Evolutionary conservation across 2,797 vertebrate species (phyloP), one percentile per base, ranked within the genome.

Genomic region (Selene dorsalis): DNA sequence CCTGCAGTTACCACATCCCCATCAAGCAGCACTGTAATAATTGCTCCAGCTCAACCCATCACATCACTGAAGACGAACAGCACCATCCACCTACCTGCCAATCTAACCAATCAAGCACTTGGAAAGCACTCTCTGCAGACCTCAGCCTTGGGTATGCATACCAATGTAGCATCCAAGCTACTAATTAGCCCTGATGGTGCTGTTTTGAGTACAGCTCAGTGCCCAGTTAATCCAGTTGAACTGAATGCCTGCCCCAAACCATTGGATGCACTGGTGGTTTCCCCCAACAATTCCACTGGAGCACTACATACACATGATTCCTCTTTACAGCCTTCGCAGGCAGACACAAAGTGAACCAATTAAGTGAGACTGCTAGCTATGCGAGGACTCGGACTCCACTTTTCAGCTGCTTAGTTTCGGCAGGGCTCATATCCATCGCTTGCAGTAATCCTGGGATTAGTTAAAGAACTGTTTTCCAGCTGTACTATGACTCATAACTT

Each of bases 151-250:
- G 85, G 89, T 78, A 83, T 93, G 87, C 93, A 94, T 63, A 89
- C 93, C 70, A 94, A 91, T 64, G 87, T 92, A 69, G 52, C 81
- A 65, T 79, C 95, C 89, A 97, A 96, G 89, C 92, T 98, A 56
- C 92, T 98, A 80, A 93, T 97, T 82, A 97, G 97, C 92, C 96
- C 96, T 57, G 96, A 98, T 80, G 96, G 96, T 73, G 96, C 96
- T 16, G 92, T 97, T 95, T 84, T 98, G 88, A 98, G 95, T 93
- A 91, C 95, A 88, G 91, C 96, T 91, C 94, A 92, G 92, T 89
- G 93, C 71, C 93, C 95, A 75, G 74, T 90, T 26, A 77, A 72
- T 66, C 56, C 88, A 64, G 75, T 92, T 73, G 89, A 94, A 86
- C 83, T 92, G 84, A 90, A 83, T 24, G 32, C 38, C 66, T 75